Conservation (phyloP, 2,113 vertebrate genomes). For the Mesitornis unicolor region DNA sequence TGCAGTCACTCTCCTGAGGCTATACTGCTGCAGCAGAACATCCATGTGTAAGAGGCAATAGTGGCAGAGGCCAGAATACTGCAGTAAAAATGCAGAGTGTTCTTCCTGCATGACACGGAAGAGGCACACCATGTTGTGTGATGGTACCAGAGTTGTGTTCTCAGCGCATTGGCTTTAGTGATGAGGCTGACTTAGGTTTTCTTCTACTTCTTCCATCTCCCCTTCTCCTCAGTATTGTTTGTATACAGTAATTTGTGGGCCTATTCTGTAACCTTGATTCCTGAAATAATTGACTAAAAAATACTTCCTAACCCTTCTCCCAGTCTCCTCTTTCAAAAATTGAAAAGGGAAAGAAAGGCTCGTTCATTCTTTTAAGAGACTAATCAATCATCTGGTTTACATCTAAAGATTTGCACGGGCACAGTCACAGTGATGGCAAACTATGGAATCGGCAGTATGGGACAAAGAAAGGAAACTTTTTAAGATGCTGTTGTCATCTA, state of each 20-base stretch:
- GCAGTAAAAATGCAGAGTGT: fast-evolving
- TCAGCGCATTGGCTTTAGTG: neutral
- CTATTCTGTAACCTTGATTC: neutral
- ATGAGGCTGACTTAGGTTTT: neutral
- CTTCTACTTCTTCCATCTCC: neutral
- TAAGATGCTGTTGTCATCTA: neutral
- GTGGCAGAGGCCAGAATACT: neutral
- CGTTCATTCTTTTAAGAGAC: neutral
- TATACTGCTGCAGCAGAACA: neutral
- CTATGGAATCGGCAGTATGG: neutral
- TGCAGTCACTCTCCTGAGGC: neutral
- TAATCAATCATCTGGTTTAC: neutral
- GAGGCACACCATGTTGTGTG: fast-evolving
- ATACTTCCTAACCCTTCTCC: neutral
- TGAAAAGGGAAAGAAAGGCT: neutral
- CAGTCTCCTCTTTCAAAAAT: neutral
- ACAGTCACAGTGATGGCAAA: neutral
- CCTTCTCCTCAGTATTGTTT: neutral
- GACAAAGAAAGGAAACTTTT: neutral
- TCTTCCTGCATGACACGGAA: neutral
- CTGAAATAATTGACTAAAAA: neutral
- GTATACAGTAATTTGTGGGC: neutral
- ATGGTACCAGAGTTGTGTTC: neutral
- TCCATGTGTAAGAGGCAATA: neutral
- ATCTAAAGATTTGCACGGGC: neutral